phyloP scores from a whole-genome alignment of 2,113 vertebrate species.

The Bufo bufo region DNA sequence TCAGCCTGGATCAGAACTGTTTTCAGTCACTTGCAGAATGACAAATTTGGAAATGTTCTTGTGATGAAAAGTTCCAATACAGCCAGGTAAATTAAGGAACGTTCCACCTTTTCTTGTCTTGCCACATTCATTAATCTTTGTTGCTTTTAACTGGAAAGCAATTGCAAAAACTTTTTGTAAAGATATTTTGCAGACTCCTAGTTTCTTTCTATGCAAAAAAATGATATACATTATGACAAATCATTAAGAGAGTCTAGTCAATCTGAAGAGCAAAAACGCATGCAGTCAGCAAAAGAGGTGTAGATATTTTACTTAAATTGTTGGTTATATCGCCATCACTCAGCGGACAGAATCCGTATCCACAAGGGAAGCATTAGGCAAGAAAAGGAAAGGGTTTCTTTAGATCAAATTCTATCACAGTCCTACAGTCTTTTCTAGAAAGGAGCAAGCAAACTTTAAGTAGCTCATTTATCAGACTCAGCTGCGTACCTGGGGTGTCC shows the following conservation, averaged over 20 bases:
- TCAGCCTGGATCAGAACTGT: too few species aligned
- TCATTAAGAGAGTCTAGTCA: conserved; percentile 30
- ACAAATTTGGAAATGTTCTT: too few species aligned
- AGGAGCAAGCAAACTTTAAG: conserved; percentile 80
- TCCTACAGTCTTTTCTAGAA: conserved; percentile 82
- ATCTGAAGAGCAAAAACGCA: not conserved
- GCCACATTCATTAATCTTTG: not conserved
- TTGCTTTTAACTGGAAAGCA: not conserved
- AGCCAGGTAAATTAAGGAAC: not conserved
- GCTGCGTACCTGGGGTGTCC: conserved; percentile 76
- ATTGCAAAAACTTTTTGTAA: not conserved
- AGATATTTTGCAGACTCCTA: not conserved
- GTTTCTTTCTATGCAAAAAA: not conserved
- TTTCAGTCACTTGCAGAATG: too few species aligned
- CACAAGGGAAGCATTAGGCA: conserved; percentile 85
- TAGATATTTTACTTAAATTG: conserved; percentile 52
- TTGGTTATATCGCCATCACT: conserved; percentile 21
- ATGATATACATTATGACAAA: not conserved
- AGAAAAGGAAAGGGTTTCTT: conserved; percentile 81
- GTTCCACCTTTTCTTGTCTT: not conserved
- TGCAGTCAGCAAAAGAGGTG: conserved; percentile 44
- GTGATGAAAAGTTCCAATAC: too few species aligned
- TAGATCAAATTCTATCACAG: conserved; percentile 83
- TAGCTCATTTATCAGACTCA: conserved; percentile 83
- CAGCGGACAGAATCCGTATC: conserved; percentile 83